Evolutionary conservation across 2,888 invertebrate genomes (phyloP), one percentile per base, ranked within the genome.

Genomic region (Perizoma flavofasciatum): DNA sequence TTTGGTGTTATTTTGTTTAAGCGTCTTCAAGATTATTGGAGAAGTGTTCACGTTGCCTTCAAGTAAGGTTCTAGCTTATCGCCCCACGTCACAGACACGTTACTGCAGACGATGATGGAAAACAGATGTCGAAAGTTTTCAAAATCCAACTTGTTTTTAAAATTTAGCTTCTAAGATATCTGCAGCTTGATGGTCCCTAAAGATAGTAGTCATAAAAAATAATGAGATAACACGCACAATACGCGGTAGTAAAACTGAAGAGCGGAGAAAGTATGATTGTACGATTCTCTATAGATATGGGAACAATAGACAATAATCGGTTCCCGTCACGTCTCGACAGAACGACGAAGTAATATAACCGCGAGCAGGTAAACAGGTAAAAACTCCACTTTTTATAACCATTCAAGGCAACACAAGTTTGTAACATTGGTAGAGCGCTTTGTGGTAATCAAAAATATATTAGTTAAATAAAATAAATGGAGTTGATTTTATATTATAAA

Each of bases 231-330:
- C 49, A 48, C 47, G 40, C 49, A 68, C 65, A 66, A 63, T 64
- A 45, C 49, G 11, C 64, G 63, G 65, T 61, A 61, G 69, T 66
- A 78, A 78, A 75, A 70, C 68, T 68, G 55, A 67, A 66, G 62
- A 67, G 59, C 60, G 55, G 68, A 68, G 72, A 77, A 76, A 78
- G 77, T 70, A 63, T 56, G 68, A 61, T 61, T 34, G 40, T 48
- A 60, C 75, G 75, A 81, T 77, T 75, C 73, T 71, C 66, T 63
- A 66, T 68, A 70, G 79, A 78, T 77, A 79, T 68, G 75, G 68
- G 76, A 82, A 86, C 83, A 88, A 87, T 82, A 71, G 81, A 63
- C 72, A 57, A 81, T 87, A 83, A 86, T 81, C 75, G 81, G 83
- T 82, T 81, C 78, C 78, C 73, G 83, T 82, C 88, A 87, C 86